These are phyloP conservation scores for Chlorops oryzae DNA, from an alignment of 1,140 invertebrate genomes.

Conservation along the genomic window DNA sequence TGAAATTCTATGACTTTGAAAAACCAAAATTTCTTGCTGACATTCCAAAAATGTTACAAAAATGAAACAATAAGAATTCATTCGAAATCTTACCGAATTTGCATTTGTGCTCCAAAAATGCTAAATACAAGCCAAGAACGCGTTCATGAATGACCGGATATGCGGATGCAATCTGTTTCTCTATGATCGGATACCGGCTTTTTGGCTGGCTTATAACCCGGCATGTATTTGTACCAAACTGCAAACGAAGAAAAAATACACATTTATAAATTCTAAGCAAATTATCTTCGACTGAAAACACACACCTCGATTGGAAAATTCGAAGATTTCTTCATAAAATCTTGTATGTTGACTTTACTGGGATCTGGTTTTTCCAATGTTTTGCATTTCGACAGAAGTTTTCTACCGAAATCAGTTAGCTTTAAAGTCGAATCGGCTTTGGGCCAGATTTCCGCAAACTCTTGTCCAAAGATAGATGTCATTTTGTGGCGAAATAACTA, in stretches of 20 bases:
- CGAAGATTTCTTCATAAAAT: slow-evolving; percentile 14
- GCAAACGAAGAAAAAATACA: background rate
- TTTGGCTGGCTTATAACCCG: slow-evolving; percentile 16
- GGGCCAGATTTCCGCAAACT: slow-evolving; percentile 16
- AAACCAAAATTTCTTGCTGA: too few relatives aligned
- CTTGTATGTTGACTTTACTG: slow-evolving; percentile 11
- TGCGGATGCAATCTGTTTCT: slow-evolving; percentile 32
- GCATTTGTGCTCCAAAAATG: slow-evolving; percentile 35
- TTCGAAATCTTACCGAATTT: slow-evolving; percentile 35
- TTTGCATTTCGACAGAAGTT: slow-evolving; percentile 13
- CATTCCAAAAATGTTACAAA: too few relatives aligned
- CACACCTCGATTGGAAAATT: slow-evolving; percentile 17
- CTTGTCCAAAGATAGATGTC: slow-evolving; percentile 13
- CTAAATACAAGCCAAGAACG: slow-evolving; percentile 22
- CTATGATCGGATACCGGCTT: slow-evolving; percentile 14
- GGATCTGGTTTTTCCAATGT: slow-evolving; percentile 9
- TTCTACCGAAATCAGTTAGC: slow-evolving; percentile 13
- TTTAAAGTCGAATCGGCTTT: slow-evolving; percentile 6
- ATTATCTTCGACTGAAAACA: background rate
- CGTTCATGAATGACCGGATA: slow-evolving; percentile 40
- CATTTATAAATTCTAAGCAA: background rate
- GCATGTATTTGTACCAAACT: slow-evolving; percentile 20
- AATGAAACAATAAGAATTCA: too few relatives aligned
- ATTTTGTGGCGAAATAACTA: background rate
- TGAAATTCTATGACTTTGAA: too few relatives aligned